Conservation (phyloP, 2,113 vertebrate species). For the Albula glossodonta region DNA sequence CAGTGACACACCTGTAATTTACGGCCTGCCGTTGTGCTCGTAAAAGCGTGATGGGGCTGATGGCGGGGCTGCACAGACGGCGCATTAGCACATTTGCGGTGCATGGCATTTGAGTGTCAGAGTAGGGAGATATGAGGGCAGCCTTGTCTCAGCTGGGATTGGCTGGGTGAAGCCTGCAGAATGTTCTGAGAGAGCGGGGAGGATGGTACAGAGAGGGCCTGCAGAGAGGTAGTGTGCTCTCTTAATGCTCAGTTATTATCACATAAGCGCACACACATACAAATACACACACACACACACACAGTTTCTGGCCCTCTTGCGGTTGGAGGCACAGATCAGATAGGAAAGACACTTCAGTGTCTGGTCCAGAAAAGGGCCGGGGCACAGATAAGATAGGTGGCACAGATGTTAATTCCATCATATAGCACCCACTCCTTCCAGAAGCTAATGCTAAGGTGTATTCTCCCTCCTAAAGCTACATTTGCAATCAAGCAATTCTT, state of each 20-base stretch:
- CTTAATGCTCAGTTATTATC: neutral
- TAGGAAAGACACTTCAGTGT: neutral
- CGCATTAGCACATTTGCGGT: neutral
- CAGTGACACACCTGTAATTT: constrained; percentile 15
- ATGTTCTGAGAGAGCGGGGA: neutral
- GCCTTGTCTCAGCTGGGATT: neutral
- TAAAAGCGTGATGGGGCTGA: constrained; percentile 22
- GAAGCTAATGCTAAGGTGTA: neutral
- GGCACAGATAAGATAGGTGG: no score
- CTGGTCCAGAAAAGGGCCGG: neutral
- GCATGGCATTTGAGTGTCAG: constrained; percentile 8
- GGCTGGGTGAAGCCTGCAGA: neutral
- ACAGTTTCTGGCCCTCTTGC: neutral
- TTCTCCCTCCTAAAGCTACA: neutral
- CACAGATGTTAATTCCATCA: no score
- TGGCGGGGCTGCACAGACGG: constrained; percentile 2
- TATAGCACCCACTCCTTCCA: no score
- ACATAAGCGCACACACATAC: constrained; percentile 9
- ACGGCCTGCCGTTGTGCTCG: neutral
- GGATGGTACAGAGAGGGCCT: neutral
- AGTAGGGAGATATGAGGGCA: neutral
- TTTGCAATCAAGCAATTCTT: neutral
- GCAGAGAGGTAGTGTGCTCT: neutral
- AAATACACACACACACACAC: neutral
- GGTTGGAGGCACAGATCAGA: neutral